Evolutionary conservation across 2,888 invertebrate species (phyloP).

Genomic region (Clostera curtula): DNA sequence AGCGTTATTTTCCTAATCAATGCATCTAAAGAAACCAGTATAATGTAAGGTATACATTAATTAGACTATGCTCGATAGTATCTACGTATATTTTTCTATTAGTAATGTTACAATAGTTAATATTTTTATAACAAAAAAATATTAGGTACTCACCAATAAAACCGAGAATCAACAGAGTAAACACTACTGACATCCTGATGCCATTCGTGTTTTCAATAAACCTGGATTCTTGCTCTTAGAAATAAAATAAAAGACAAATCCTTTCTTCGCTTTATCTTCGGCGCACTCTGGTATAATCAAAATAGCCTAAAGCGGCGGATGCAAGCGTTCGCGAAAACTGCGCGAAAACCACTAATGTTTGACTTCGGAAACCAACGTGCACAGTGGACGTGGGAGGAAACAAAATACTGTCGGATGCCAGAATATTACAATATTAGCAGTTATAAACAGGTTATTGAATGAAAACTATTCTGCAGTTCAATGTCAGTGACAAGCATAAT

Average conservation of each 20-base stretch:
- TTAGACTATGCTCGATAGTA: too few species aligned
- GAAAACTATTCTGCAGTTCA: too few species aligned
- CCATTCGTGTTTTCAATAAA: constrained; percentile 25
- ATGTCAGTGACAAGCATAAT: too few species aligned
- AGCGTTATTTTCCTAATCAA: background rate
- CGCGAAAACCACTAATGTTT: constrained; percentile 48
- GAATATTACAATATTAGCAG: constrained; percentile 32
- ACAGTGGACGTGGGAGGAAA: constrained; percentile 35
- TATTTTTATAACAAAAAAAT: background rate
- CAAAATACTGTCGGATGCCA: constrained; percentile 32
- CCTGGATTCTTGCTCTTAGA: constrained; percentile 4
- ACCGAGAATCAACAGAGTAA: constrained; percentile 30
- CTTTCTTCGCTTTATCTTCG: too few species aligned
- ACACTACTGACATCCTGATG: constrained; percentile 38
- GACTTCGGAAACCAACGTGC: constrained; percentile 28
- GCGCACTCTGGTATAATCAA: background rate
- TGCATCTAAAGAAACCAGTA: background rate
- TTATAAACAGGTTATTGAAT: constrained; percentile 28
- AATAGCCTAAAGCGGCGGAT: constrained; percentile 19
- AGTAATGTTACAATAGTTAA: background rate
- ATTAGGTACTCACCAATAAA: constrained; percentile 36
- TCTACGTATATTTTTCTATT: too few species aligned
- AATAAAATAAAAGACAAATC: too few species aligned
- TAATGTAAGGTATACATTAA: too few species aligned
- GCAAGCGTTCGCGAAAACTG: constrained; percentile 52